Percentiles rank a stretch among this genome's conserved stretches.
Evolutionary conservation across 1,140 invertebrate genomes (phyloP).

Genomic region (Pygmarrhopalites habei): DNA sequence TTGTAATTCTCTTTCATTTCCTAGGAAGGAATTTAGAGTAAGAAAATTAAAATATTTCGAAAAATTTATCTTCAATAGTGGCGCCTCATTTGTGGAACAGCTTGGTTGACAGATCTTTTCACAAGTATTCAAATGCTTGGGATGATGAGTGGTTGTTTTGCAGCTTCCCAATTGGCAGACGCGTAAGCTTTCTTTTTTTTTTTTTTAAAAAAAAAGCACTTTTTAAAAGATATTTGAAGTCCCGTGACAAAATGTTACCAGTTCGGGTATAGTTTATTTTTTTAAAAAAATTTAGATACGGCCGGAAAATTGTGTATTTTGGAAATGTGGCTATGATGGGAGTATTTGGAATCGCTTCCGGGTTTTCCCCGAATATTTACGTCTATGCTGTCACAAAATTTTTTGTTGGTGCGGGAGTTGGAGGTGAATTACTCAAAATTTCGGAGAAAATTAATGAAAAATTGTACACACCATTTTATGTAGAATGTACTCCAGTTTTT

Average conservation of each 20-base stretch:
- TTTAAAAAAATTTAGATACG: too few species aligned
- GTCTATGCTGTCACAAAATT: conserved; percentile 20
- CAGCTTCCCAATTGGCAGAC: conserved; percentile 28
- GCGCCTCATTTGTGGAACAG: conserved; percentile 24
- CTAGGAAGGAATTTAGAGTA: background rate
- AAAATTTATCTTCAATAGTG: conserved; percentile 21
- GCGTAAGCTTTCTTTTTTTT: too few species aligned
- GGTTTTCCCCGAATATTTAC: conserved; percentile 16
- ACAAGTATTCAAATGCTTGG: conserved; percentile 36
- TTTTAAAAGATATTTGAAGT: too few species aligned
- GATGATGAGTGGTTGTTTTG: conserved; percentile 21
- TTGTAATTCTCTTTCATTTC: background rate
- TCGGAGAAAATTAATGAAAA: too few species aligned
- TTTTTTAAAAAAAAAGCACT: too few species aligned
- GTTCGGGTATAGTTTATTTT: too few species aligned
- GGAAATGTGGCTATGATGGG: conserved; percentile 20
- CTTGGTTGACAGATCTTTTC: conserved; percentile 30
- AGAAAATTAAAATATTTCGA: background rate
- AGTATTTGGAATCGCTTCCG: conserved; percentile 17
- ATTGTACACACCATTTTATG: too few species aligned
- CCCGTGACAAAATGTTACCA: too few species aligned
- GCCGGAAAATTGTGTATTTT: conserved; percentile 27
- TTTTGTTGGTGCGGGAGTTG: conserved; percentile 22
- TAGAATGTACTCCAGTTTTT: too few species aligned
- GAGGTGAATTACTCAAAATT: too few species aligned